These are phyloP conservation scores for Daubentonia madagascariensis DNA, from an alignment of 2,113 vertebrate species.

Conservation along the genomic window DNA sequence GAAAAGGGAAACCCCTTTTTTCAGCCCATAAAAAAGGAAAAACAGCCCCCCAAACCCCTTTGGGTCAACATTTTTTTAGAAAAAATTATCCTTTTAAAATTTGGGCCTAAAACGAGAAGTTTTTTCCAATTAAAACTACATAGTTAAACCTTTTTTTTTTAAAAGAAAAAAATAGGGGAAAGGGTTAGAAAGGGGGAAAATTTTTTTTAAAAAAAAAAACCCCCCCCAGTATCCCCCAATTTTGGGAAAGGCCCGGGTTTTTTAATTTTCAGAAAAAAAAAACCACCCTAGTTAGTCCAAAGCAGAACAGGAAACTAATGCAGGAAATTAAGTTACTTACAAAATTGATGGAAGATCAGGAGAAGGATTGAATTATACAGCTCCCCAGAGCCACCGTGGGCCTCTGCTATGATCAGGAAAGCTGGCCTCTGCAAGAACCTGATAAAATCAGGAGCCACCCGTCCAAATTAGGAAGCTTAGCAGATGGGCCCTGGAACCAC, in stretches of 20 bases:
- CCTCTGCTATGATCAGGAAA: background rate
- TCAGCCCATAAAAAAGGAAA: too few relatives aligned
- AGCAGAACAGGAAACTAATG: conserved; percentile 24
- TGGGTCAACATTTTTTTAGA: too few relatives aligned
- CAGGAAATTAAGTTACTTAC: conserved; percentile 41
- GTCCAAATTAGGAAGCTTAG: background rate
- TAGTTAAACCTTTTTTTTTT: too few relatives aligned
- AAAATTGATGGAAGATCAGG: background rate
- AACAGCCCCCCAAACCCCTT: too few relatives aligned
- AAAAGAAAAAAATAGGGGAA: too few relatives aligned
- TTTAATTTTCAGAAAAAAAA: conserved; percentile 47
- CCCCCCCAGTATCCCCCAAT: background rate
- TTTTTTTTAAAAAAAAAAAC: background rate
- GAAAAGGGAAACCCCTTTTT: too few relatives aligned
- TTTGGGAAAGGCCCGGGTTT: conserved; percentile 17
- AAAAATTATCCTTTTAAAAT: too few relatives aligned
- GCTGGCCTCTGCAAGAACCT: background rate
- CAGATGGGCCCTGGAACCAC: background rate
- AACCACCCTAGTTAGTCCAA: background rate
- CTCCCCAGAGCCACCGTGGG: background rate
- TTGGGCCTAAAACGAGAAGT: too few relatives aligned
- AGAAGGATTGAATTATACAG: background rate
- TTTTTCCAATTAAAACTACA: too few relatives aligned
- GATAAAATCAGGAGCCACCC: background rate
- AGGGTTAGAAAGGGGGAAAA: too few relatives aligned